phyloP scores from a whole-genome alignment of 64 coral and sea anemone species.

The Montipora capricornis region DNA sequence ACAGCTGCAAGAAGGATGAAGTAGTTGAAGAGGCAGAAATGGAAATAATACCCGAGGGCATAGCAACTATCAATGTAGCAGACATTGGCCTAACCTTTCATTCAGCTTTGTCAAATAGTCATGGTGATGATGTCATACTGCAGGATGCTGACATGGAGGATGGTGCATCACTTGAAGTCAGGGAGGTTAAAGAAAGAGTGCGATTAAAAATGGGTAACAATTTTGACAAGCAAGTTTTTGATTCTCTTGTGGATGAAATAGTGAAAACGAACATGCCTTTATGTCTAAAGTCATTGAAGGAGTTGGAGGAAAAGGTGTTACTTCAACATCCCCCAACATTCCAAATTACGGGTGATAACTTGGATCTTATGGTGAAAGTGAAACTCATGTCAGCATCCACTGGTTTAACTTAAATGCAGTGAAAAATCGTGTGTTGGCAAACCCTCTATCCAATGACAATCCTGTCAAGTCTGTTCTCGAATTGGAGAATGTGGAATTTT shows the following conservation, averaged over 20 bases:
- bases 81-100: background rate
- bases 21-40: constrained; percentile 13
- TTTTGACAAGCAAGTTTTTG: background rate
- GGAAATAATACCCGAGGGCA: background rate
- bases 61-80: constrained; percentile 2
- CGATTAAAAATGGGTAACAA: background rate
- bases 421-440: background rate
- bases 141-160: background rate
- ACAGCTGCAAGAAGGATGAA: background rate
- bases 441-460: background rate
- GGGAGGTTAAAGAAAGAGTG: background rate
- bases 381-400: background rate
- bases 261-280: background rate
- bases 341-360: too few species aligned
- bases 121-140: background rate
- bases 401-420: background rate
- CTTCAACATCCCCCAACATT: background rate
- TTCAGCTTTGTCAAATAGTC: background rate
- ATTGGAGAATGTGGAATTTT: background rate
- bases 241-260: background rate
- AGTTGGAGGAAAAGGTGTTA: background rate
- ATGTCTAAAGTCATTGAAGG: background rate
- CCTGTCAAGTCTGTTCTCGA: background rate
- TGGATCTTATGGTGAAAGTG: background rate
- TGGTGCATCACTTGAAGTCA: too few species aligned